phyloP scores from a whole-genome alignment of 2,797 vertebrate species.

The Paramormyrops hopkinsi region DNA sequence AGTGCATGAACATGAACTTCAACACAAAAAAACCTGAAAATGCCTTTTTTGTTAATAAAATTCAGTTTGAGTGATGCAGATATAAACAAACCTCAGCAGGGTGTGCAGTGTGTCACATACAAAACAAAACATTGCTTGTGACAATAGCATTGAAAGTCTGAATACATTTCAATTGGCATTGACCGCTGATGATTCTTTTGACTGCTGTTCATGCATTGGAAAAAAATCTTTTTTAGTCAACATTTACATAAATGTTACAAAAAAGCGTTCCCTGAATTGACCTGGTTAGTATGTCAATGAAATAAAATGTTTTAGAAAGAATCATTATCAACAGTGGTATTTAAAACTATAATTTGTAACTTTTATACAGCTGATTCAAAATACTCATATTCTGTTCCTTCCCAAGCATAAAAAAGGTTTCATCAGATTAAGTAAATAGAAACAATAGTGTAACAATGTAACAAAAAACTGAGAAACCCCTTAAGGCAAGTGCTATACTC shows the following conservation, averaged over 20 bases:
- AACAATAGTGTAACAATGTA: not conserved
- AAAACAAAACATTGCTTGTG: not conserved
- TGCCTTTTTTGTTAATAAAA: not conserved
- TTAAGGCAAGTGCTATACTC: not conserved
- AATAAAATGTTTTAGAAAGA: not conserved
- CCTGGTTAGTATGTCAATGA: not conserved
- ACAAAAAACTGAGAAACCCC: not conserved
- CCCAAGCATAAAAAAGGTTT: not conserved
- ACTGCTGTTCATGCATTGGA: not conserved
- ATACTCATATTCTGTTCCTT: not conserved
- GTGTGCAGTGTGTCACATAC: not conserved
- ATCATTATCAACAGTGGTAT: not conserved
- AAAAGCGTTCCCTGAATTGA: not conserved
- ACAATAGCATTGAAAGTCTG: not conserved
- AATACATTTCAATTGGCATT: not conserved
- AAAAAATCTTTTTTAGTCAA: not conserved
- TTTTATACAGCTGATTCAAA: not conserved
- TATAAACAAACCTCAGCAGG: not conserved
- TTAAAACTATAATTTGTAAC: not conserved
- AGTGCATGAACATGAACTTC: not conserved
- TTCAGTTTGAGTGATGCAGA: slow-evolving; percentile 2
- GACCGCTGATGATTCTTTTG: not conserved
- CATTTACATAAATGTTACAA: not conserved
- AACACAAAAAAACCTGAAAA: not conserved
- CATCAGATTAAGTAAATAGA: not conserved